Base-by-base conservation (phyloP, 2,797 vertebrate genomes). In the Gambelia wislizenii region DNA sequence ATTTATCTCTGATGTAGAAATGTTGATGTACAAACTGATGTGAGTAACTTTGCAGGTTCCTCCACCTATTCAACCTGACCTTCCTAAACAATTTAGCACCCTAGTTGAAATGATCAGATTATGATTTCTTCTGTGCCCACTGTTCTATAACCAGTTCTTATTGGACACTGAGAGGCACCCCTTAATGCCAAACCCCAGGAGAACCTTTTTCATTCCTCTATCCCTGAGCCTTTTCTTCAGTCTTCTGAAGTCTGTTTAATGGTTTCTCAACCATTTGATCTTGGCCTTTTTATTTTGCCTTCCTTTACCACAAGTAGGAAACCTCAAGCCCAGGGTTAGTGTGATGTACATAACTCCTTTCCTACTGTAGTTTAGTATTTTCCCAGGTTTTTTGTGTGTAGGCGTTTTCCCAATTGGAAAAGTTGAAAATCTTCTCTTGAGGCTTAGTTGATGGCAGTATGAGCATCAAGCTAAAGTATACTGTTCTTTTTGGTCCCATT, bases 1-100 rank as follows among this genome's bases (percentile, higher is more conserved):
- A 79, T 54, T 36, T 59, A 18, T 25, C 7, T 33, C 22, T 83
- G 44, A 54, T 61, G 61, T 82, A 9, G 69, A 67, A 36, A 70
- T 42, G n/a, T 39, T 75, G 39, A 20, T 75, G 39, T 83, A 44
- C 69, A 64, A 64, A 76, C n/a, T 52, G 30, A 36, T 61, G 8
- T 30, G 1, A 77, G 16, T 49, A 83, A 56, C 18, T 67, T 76
- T 83, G n/a, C 33, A 76, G 22, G 8, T 27, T 12, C 59, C 30
- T 13, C 30, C 12, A 84, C 33, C 20, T 20, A 33, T 70, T 20
- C 36, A 70, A 3, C 14, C 27, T 75, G 25, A 44, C 56, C n/a
- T 83, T 54, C 69, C 7, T 78, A 67, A 14, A 89, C 36, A 78
- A 39, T 27, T 30, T 78, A 78, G 87, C 49, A 75, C 70, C 83